phyloP scores from a whole-genome alignment of 2,113 vertebrate genomes.

The Alectura lathami region DNA sequence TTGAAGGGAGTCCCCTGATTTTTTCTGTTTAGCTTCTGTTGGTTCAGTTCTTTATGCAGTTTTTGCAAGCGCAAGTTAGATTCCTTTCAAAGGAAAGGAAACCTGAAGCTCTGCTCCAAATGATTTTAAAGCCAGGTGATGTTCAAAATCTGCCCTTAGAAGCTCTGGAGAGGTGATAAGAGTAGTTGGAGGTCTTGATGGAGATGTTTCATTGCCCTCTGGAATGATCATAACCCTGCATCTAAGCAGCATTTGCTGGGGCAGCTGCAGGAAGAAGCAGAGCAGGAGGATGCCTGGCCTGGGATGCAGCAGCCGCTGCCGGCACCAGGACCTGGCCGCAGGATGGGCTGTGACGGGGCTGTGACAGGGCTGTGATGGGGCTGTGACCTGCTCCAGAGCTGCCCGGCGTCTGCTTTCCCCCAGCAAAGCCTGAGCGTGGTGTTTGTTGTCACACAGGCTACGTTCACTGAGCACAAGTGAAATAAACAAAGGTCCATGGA shows the following conservation, averaged over 20 bases:
- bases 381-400: fast-evolving
- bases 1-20: neutral
- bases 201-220: neutral
- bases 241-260: neutral
- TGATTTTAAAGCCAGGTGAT: neutral
- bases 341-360: neutral
- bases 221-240: fast-evolving
- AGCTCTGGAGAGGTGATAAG: neutral
- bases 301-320: neutral
- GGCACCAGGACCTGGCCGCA: neutral
- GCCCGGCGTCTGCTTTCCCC: neutral
- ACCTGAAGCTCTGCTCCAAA: neutral
- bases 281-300: neutral
- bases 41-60: neutral
- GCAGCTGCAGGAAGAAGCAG: neutral
- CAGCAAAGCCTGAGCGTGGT: no score
- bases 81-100: neutral
- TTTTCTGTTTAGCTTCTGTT: neutral
- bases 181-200: neutral
- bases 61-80: neutral
- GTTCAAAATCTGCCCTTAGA: neutral
- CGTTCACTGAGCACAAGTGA: neutral
- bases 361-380: fast-evolving
- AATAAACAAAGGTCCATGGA: neutral
- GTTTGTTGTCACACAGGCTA: fast-evolving